Evolutionary conservation across 1,140 invertebrate species (phyloP).

Genomic region (Copidosoma floridanum): DNA sequence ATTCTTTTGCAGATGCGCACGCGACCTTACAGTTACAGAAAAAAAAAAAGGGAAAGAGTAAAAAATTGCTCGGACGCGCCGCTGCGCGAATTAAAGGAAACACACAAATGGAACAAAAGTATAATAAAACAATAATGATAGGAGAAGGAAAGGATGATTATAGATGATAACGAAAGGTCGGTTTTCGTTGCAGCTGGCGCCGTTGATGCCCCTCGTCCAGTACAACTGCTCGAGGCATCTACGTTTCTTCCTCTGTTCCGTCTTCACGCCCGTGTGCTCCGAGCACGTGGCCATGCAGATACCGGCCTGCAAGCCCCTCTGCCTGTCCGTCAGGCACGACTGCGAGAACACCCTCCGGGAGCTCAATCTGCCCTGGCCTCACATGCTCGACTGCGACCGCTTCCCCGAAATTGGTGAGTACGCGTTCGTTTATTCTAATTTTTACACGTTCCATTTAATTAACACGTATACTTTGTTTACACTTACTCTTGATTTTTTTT

Average conservation of each 20-base stretch:
- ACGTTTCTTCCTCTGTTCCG: slow-evolving; percentile 87
- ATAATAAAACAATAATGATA: too few relatives aligned
- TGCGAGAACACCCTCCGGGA: slow-evolving; percentile 75
- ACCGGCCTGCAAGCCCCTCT: slow-evolving; percentile 82
- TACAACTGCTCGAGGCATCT: slow-evolving; percentile 85
- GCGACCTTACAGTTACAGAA: too few relatives aligned
- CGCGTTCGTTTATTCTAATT: too few relatives aligned
- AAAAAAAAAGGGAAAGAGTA: too few relatives aligned
- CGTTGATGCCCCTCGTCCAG: slow-evolving; percentile 75
- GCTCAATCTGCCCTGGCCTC: slow-evolving; percentile 71
- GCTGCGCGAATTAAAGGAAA: background rate
- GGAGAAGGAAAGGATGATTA: too few relatives aligned
- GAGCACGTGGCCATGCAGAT: slow-evolving; percentile 83
- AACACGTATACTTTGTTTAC: too few relatives aligned
- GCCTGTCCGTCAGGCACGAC: slow-evolving; percentile 74
- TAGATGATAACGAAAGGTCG: slow-evolving; percentile 28
- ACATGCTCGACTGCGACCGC: slow-evolving; percentile 71
- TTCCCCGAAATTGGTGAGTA: slow-evolving; percentile 45
- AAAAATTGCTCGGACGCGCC: too few relatives aligned
- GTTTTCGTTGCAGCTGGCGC: slow-evolving; percentile 63
- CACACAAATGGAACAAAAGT: background rate
- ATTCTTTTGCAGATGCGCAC: too few relatives aligned
- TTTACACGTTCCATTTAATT: background rate
- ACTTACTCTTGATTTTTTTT: too few relatives aligned
- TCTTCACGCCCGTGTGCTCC: slow-evolving; percentile 90